Base-by-base conservation (phyloP, 2,113 vertebrate genomes). In the Junco hyemalis region DNA sequence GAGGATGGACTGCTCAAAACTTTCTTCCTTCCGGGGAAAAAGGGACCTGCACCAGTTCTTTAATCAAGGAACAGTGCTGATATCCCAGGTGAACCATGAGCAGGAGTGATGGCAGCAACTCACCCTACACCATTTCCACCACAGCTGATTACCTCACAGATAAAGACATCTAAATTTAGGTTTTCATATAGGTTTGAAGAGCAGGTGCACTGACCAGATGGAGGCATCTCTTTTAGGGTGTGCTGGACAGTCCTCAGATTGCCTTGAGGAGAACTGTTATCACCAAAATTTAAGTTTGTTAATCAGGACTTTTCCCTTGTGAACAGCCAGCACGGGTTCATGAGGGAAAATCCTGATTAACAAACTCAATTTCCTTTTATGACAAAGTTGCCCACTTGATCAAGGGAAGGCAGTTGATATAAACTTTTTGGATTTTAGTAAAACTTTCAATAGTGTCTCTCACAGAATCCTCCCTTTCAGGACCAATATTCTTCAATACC, bases 231-330 rank as follows among this genome's bases (percentile, higher is more conserved):
- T 65, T 82, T 69, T 11, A 86, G 29, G 5, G 26, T 57, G 13
- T 3, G 0, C 24, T 72, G 53, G 31, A 61, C 36, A 60, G 51
- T n/a, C 35, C 13, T 73, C 36, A 63, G 61, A 42, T 15, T 61
- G 28, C 50, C n/a, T 69, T 50, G 53, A 65, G n/a, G 21, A 51
- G n/a, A 47, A 40, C 13, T 26, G 8, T 24, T 24, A 4, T 51
- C 7, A 8, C 10, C 16, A n/a, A 83, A 83, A 63, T 28, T 56
- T 17, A 19, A 61, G 14, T 50, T 83, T 48, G 40, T 70, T 70
- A 33, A 8, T 20, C 19, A 50, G 42, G 18, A 63, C 10, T 42
- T 63, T 44, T 3, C 8, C 40, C 22, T 48, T 1, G 0, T 36
- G 26, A 70, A 63, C 14, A 48, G 48, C 22, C 56, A 48, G 12